Evolutionary conservation across 2,888 invertebrate species (phyloP), one percentile per base, ranked within the genome.

Genomic region (Drosophila parthenogenetica): DNA sequence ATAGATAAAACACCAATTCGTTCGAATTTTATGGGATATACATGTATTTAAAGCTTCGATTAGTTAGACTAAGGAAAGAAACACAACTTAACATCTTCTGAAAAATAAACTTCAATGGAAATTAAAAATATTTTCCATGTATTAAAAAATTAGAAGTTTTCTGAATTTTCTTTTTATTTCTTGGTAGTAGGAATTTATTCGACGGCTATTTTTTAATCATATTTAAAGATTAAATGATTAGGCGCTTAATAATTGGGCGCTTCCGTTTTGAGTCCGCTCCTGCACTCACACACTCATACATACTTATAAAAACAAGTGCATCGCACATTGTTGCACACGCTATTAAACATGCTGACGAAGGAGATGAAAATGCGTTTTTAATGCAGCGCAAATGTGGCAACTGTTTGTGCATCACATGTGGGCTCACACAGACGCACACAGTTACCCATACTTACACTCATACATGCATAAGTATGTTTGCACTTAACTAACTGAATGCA

Each of bases 301-400:
- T 14, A 57, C 17, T 8, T 58, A 29, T 22, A 48, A 37, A 62
- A 14, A 43, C 54, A 58, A 35, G 32, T 37, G 39, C 55, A 25
- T 40, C 10, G 29, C 69, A 75, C 79, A 77, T 81, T 87, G 87
- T 87, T 84, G 87, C 84, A 81, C 59, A 72, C 69, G 55, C 87
- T 81, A 84, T 87, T 81, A 81, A 84, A 59, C 77, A 65, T 69
- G 69, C 70, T 53, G 66, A 54, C 59, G 49, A 54, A 39, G 57
- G 39, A 53, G 67, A 78, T 81, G 70, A 71, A 79, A 87, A 84
- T 87, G 84, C 71, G 71, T 81, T 83, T 84, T 87, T 84, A 83
- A 83, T 87, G 87, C 81, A 84, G 72, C 79, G 80, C 70, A 81
- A 83, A 77, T 86, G 81, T 72, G 74, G 81, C 81, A 81, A 81